Evolutionary conservation across 2,113 vertebrate genomes (phyloP).

Genomic region (Silurus glanis): DNA sequence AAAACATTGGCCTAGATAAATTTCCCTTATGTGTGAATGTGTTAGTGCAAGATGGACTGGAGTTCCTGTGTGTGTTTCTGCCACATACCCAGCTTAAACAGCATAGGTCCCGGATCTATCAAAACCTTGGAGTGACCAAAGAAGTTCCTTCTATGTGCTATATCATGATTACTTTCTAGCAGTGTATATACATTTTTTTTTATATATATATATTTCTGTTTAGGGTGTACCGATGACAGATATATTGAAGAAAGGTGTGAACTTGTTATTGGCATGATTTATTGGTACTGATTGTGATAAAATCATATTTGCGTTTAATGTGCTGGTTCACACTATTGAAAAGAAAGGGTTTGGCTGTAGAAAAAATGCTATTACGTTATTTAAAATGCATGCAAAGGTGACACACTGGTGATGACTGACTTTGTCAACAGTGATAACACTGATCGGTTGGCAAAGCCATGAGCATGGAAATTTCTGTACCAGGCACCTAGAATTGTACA

Average conservation of each 20-base stretch:
- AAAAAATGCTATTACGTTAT: background rate
- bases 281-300: background rate
- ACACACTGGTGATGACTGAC: background rate
- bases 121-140: background rate
- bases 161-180: background rate
- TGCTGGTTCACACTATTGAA: background rate
- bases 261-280: background rate
- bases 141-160: background rate
- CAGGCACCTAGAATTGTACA: background rate
- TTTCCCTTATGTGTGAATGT: background rate
- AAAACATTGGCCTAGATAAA: background rate
- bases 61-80: too few relatives aligned
- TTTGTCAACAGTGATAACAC: slow-evolving; percentile 1
- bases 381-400: background rate
- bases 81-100: too few relatives aligned
- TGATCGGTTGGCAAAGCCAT: background rate
- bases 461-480: background rate
- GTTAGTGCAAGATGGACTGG: background rate
- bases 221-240: background rate
- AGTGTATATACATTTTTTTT: background rate
- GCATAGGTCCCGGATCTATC: background rate
- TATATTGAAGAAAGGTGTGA: background rate
- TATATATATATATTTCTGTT: background rate
- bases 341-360: background rate
- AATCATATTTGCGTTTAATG: background rate